Base-by-base conservation (phyloP, 2,888 invertebrate species). In the Polietes domitor region DNA sequence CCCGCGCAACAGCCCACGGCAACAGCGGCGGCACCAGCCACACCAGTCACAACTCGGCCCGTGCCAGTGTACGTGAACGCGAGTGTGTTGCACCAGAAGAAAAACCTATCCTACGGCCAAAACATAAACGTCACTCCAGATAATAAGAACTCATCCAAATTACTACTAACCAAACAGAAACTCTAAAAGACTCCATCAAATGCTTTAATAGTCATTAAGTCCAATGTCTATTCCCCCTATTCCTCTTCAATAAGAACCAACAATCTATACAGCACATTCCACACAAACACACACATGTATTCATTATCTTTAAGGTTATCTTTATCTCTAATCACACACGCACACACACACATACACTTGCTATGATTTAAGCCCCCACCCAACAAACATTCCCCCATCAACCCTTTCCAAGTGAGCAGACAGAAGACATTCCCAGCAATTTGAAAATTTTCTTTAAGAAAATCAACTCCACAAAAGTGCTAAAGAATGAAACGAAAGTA, bases 151-250 rank as follows among this genome's bases (percentile, higher is more conserved):
- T 82, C 84, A 50, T 76, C 79, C 41, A 89, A 90, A 87, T 86
- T 90, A 81, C 86, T 90, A 80, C 86, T 86, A 70, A 86, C 86
- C 58, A 91, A 90, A 86, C 84, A 88, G 86, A 89, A 88, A 89
- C 88, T 89, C 84, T 89, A 88, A 89, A 89, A 91, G 89, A 91
- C 90, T 87, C 89, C 88, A 89, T 88, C 85, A 86, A 89, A 89
- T 88, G 90, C 89, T 91, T 90, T 90, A 90, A 90, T 74, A 74
- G 15, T 65, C 41, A 43, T 26, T 77, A 41, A 32, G 61, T 63
- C 24, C 26, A 28, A n/a, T 32, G 19, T 72, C 9, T 58, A 41
- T n/a, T n/a, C n/a, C n/a, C n/a, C n/a, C n/a, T n/a, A n/a, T n/a
- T n/a, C n/a, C n/a, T n/a, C n/a, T 21, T 2, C 21, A n/a, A 72